Percentiles rank a stretch among this genome's conserved stretches.
Conservation (phyloP, 2,888 invertebrate species). For the Gastracanthus pulcherrimus region DNA sequence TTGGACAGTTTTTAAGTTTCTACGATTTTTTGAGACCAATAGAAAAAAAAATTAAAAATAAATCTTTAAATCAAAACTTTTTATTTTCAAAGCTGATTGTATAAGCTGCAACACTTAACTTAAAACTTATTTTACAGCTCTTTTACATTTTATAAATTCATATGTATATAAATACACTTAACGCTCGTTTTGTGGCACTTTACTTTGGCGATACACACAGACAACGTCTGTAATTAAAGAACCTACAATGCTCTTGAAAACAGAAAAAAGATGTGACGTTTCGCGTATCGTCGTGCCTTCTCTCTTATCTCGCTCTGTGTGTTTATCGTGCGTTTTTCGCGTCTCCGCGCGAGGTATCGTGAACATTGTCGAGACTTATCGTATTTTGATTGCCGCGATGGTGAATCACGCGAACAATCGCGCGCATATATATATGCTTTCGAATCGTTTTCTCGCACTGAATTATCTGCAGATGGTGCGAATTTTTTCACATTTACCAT, state of each 20-base stretch:
- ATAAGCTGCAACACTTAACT: no score
- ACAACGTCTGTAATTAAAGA: background rate
- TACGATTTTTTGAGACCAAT: no score
- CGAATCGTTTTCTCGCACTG: no score
- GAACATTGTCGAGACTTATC: background rate
- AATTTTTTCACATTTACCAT: no score
- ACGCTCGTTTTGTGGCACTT: background rate
- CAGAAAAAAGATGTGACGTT: background rate
- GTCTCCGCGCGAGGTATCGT: background rate
- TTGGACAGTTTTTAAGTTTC: no score
- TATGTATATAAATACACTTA: background rate
- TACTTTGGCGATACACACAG: background rate
- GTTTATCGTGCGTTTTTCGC: background rate
- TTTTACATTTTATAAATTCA: no score
- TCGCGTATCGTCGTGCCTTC: background rate
- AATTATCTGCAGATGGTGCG: no score
- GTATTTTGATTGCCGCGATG: background rate
- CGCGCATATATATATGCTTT: background rate
- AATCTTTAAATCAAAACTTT: no score
- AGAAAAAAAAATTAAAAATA: no score
- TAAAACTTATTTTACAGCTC: no score
- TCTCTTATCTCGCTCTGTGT: background rate
- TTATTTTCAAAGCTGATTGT: no score
- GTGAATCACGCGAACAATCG: background rate
- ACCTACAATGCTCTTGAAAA: background rate